Conservation (phyloP, 1,140 invertebrate genomes). For the Hycleus cichorii region DNA sequence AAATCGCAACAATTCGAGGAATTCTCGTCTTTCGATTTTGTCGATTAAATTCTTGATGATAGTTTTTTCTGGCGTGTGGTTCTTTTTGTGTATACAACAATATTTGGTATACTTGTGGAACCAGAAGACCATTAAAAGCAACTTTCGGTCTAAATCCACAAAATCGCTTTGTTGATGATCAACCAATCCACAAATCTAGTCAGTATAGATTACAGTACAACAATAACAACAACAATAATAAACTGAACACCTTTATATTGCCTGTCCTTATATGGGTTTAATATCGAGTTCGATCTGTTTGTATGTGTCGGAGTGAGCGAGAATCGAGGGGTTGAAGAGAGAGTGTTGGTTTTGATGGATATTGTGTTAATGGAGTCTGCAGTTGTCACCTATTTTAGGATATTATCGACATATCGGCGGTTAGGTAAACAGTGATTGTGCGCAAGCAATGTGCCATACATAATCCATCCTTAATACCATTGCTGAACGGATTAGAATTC, state of each 20-base stretch:
- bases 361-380: conserved; percentile 14
- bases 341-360: not conserved
- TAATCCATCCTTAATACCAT: conserved; percentile 16
- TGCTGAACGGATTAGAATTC: conserved; percentile 13
- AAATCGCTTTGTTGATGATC: conserved; percentile 6
- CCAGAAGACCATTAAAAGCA: not conserved
- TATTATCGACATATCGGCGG: conserved; percentile 13
- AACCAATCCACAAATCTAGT: not conserved
- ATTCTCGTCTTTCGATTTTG: no score
- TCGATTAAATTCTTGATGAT: no score
- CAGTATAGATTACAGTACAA: conserved; percentile 1
- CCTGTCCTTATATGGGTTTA: not conserved
- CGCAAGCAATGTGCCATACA: conserved; percentile 5
- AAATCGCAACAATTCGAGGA: no score
- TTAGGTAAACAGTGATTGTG: conserved; percentile 23
- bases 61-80: no score
- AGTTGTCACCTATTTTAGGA: conserved; percentile 8
- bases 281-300: no score
- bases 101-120: not conserved
- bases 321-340: no score
- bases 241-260: not conserved
- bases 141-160: not conserved
- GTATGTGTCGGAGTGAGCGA: no score
- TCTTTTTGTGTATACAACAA: no score
- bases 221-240: not conserved